Percentiles rank a stretch among this genome's conserved stretches.
Conservation (phyloP, 64 coral and sea anemone genomes). For the Acropora yongei region DNA sequence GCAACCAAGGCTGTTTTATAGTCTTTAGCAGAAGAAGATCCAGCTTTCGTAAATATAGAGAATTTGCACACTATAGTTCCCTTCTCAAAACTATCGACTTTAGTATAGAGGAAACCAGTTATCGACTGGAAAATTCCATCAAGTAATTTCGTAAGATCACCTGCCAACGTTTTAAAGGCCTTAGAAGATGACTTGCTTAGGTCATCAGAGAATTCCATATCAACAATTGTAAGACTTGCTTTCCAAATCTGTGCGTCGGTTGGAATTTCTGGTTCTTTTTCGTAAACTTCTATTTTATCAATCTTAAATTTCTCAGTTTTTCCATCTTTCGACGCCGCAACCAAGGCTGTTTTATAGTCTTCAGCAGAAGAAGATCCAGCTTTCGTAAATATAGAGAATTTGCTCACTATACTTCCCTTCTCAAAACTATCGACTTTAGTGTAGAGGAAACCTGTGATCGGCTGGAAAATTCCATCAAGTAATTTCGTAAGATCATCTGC, state of each 20-base stretch:
- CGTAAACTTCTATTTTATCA: background rate
- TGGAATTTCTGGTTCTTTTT: background rate
- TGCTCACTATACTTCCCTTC: constrained; percentile 9
- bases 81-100: background rate
- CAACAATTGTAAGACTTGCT: constrained; percentile 9
- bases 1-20: background rate
- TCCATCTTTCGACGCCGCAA: background rate
- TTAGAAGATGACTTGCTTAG: background rate
- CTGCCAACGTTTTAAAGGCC: background rate
- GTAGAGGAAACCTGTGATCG: constrained; percentile 3
- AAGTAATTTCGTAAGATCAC: background rate
- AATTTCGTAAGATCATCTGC: background rate
- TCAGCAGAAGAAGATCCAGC: background rate
- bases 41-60: background rate
- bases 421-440: background rate
- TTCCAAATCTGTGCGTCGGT: background rate
- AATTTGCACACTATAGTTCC: constrained; percentile 13
- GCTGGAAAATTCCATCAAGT: background rate
- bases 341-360: background rate
- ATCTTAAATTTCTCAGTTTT: background rate
- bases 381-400: background rate
- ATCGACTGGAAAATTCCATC: background rate
- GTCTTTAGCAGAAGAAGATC: background rate
- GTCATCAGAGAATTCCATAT: constrained; percentile 10
- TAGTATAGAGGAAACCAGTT: background rate